These are phyloP conservation scores for Spermophilus dauricus DNA, from an alignment of 2,113 vertebrate species.

Conservation along the genomic window DNA sequence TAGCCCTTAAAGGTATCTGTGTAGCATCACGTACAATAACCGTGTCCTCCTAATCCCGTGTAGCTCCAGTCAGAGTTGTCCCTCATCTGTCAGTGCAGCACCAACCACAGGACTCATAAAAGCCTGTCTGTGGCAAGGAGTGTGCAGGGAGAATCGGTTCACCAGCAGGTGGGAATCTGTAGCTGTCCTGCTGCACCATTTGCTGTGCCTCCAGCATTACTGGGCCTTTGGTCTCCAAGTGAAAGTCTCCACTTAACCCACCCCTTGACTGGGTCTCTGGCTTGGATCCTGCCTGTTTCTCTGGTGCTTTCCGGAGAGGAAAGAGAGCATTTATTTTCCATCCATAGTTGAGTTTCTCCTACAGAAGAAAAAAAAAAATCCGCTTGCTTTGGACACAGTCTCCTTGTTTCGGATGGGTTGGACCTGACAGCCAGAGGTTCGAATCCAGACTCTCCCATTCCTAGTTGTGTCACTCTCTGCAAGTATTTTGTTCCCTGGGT, in stretches of 20 bases:
- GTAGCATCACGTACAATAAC: background rate
- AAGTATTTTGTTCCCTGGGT: background rate
- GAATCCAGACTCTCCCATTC: background rate
- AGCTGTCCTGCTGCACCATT: background rate
- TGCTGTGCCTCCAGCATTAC: background rate
- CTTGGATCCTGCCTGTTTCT: background rate
- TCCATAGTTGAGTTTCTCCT: background rate
- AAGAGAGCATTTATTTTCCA: background rate
- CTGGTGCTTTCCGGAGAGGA: background rate
- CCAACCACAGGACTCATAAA: background rate
- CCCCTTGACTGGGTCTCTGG: background rate
- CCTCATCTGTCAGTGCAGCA: background rate
- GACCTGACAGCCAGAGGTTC: background rate
- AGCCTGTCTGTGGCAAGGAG: background rate
- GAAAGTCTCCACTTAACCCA: background rate
- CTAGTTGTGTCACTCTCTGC: background rate
- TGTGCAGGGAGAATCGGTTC: background rate
- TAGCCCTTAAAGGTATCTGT: fast-evolving
- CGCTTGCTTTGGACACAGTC: background rate
- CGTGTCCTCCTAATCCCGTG: background rate
- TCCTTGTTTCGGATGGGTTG: background rate
- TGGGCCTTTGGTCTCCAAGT: background rate
- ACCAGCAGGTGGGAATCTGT: background rate
- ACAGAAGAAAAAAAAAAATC: background rate
- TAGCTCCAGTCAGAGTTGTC: background rate